A percentile compares a stretch with the other conserved stretches of the same genome.
Conservation (phyloP, 2,888 invertebrate genomes). For the Monoplex corrugatus region DNA sequence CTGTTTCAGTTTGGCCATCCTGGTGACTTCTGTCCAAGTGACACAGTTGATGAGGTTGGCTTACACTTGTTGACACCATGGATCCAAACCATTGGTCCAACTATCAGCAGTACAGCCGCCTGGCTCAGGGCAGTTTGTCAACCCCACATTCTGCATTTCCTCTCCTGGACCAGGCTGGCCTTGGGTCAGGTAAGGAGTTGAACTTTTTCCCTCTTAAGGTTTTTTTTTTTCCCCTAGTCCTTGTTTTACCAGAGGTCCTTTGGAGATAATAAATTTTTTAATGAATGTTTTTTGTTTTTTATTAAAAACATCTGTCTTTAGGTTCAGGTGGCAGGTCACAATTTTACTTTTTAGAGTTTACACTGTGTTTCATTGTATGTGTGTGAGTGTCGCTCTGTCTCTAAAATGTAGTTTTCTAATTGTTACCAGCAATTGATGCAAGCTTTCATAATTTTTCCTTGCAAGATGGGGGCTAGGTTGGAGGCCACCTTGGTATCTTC, state of each 20-base stretch:
- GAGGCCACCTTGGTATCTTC: too few relatives aligned
- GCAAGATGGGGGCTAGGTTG: too few relatives aligned
- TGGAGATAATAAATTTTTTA: neutral
- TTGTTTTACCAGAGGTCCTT: too few relatives aligned
- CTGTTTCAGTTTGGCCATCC: conserved; percentile 26
- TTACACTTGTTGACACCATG: conserved; percentile 54
- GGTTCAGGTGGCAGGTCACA: too few relatives aligned
- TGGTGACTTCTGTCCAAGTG: neutral
- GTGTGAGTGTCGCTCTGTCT: too few relatives aligned
- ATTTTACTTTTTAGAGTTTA: too few relatives aligned
- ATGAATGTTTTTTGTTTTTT: neutral
- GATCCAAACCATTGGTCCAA: conserved; percentile 73
- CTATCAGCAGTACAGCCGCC: conserved; percentile 69
- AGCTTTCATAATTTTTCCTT: too few relatives aligned
- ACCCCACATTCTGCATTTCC: conserved; percentile 55
- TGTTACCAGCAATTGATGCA: too few relatives aligned
- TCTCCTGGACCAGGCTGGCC: conserved; percentile 60
- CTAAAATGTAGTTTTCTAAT: too few relatives aligned
- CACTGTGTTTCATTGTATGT: too few relatives aligned
- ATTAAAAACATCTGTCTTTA: neutral
- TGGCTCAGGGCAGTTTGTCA: conserved; percentile 60
- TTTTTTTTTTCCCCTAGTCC: too few relatives aligned
- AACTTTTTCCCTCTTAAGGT: neutral
- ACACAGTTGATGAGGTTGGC: neutral
- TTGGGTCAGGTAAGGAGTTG: conserved; percentile 56